These are phyloP conservation scores for Tyto alba DNA, from an alignment of 2,113 vertebrate genomes.

Conservation along the genomic window DNA sequence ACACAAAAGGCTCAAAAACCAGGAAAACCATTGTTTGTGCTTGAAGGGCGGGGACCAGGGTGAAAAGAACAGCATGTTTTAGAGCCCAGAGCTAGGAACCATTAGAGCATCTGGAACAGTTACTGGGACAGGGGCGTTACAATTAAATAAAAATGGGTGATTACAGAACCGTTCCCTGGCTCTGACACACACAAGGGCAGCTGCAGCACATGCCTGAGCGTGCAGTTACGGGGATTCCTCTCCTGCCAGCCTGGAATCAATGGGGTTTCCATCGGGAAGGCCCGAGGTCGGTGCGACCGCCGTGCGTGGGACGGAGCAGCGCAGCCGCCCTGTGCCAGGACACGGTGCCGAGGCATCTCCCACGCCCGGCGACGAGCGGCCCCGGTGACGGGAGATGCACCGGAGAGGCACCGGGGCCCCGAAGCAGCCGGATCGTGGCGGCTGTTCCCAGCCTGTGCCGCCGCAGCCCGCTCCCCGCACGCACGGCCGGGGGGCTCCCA, in stretches of 20 bases:
- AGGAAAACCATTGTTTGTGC: slow-evolving; percentile 58
- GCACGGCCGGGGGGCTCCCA: rapidly evolving
- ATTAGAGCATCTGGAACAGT: slow-evolving; percentile 51
- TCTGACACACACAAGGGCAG: slow-evolving; percentile 14
- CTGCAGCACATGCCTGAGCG: slow-evolving; percentile 1
- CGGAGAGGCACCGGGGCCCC: rapidly evolving
- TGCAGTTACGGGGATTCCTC: slow-evolving; percentile 19
- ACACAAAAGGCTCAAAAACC: slow-evolving; percentile 36
- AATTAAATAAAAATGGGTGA: slow-evolving; percentile 28
- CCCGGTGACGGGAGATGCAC: not conserved
- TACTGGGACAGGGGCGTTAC: slow-evolving; percentile 26
- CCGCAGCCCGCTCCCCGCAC: not conserved
- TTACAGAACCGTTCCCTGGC: not conserved
- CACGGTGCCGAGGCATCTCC: not conserved
- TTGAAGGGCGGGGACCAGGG: slow-evolving; percentile 38
- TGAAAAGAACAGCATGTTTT: slow-evolving; percentile 57
- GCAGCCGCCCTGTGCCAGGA: not conserved
- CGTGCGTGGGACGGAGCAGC: not conserved
- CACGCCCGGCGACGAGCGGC: rapidly evolving
- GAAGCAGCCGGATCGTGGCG: rapidly evolving
- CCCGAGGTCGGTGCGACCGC: not conserved
- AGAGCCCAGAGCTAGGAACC: slow-evolving; percentile 56
- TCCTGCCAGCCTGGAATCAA: not conserved
- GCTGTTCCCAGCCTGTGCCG: not conserved
- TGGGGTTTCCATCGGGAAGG: not conserved